Conservation (phyloP, 2,888 invertebrate species). For the Argyresthia goedartella region DNA sequence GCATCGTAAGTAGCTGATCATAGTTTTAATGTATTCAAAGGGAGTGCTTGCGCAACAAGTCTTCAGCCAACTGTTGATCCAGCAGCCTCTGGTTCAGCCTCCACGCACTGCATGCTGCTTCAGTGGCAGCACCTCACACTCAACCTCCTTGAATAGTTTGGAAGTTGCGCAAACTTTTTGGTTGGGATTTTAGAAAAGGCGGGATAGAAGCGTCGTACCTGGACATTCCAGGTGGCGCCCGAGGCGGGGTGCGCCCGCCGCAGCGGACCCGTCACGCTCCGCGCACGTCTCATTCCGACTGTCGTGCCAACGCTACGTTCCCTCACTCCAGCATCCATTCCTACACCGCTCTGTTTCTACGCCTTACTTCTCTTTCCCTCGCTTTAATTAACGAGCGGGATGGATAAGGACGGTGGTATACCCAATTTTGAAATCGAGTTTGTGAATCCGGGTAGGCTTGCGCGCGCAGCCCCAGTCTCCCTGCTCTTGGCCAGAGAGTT, state of each 20-base stretch:
- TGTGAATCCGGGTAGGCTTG: conserved; percentile 22
- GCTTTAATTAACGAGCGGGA: not conserved
- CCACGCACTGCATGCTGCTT: not conserved
- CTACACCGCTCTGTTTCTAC: conserved; percentile 1
- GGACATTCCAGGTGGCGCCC: conserved; percentile 88
- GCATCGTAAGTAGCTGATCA: conserved; percentile 6
- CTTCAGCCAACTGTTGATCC: conserved; percentile 57
- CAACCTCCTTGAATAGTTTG: no score
- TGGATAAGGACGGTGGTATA: not conserved
- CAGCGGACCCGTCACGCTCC: conserved; percentile 71
- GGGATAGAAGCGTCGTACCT: conserved; percentile 46
- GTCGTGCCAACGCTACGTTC: conserved; percentile 22
- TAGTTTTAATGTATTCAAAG: conserved; percentile 43
- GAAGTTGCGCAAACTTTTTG: no score
- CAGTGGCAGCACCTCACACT: not conserved
- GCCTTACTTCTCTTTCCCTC: not conserved
- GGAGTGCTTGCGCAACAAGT: conserved; percentile 60
- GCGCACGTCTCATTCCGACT: conserved; percentile 63
- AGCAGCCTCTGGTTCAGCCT: conserved; percentile 3
- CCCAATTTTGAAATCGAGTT: conserved; percentile 2
- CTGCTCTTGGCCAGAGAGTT: conserved; percentile 30
- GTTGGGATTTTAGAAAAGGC: no score
- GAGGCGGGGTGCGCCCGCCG: conserved; percentile 82
- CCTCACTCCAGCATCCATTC: conserved; percentile 1
- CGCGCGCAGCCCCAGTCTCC: conserved; percentile 46